phyloP scores from a whole-genome alignment of 2,797 vertebrate genomes.

The Carapus acus region DNA sequence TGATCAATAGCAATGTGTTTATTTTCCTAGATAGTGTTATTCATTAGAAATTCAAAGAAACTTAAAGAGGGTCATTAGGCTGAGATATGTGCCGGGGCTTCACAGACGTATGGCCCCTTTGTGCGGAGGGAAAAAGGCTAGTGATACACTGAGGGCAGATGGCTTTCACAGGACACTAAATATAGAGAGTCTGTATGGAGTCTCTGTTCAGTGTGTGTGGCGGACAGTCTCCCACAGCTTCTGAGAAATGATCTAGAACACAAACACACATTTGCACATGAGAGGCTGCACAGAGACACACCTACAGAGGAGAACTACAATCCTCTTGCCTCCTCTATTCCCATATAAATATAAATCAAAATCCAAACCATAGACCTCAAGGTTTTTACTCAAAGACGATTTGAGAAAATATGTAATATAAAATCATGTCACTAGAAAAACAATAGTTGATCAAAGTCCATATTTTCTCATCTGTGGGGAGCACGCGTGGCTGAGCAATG shows the following conservation, averaged over 20 bases:
- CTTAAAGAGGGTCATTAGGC: constrained; percentile 67
- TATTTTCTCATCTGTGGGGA: neutral
- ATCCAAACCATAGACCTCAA: too few species aligned
- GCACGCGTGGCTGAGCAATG: constrained; percentile 3
- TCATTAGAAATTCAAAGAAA: constrained; percentile 73
- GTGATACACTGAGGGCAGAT: constrained; percentile 39
- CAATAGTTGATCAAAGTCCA: neutral
- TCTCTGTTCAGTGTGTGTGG: constrained; percentile 9
- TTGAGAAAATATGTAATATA: too few species aligned
- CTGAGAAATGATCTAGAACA: constrained; percentile 5
- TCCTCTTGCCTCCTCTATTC: neutral
- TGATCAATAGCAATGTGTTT: constrained; percentile 78
- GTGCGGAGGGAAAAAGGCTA: constrained; percentile 40
- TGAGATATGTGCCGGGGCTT: constrained; percentile 63
- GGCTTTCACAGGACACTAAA: constrained; percentile 39
- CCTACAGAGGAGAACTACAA: neutral
- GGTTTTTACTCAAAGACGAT: too few species aligned
- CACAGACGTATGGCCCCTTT: constrained; percentile 54
- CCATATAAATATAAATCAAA: too few species aligned
- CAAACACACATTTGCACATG: constrained; percentile 7
- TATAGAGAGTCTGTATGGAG: constrained; percentile 11
- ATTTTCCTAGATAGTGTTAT: constrained; percentile 69
- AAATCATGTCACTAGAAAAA: too few species aligned
- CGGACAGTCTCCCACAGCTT: constrained; percentile 10
- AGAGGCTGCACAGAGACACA: constrained; percentile 1